Conservation (phyloP, 2,797 vertebrate genomes). For the Cebuella pygmaea region DNA sequence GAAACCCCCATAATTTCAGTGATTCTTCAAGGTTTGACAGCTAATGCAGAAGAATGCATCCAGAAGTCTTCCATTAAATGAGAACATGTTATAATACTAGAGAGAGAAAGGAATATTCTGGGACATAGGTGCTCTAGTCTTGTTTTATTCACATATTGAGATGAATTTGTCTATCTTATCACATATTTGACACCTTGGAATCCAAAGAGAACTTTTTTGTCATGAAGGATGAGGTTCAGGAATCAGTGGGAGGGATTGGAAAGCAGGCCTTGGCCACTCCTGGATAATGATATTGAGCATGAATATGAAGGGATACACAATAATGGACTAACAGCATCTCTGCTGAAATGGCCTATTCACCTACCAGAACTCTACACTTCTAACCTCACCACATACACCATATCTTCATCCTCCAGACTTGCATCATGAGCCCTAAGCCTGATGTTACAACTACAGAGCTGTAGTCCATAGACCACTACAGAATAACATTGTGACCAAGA, state of each 20-base stretch:
- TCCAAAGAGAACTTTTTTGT: neutral
- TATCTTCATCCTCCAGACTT: neutral
- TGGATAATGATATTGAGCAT: neutral
- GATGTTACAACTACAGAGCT: neutral
- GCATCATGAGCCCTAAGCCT: neutral
- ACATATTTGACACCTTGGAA: conserved; percentile 21
- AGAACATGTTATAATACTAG: neutral
- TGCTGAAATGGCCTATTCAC: neutral
- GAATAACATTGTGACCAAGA: neutral
- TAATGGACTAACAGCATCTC: neutral
- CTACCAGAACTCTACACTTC: neutral
- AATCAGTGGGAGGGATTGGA: neutral
- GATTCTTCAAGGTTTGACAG: neutral
- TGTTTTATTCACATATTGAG: neutral
- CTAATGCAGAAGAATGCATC: neutral
- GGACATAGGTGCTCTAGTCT: neutral
- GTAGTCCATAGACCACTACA: neutral
- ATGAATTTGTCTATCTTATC: neutral
- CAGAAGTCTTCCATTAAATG: neutral
- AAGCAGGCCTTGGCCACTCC: neutral
- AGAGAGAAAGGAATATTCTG: neutral
- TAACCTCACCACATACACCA: neutral
- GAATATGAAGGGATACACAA: neutral
- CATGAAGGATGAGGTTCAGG: neutral
- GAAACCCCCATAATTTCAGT: neutral